Percentiles rank a stretch among this genome's conserved stretches.
Evolutionary conservation across 2,113 vertebrate genomes (phyloP).

Genomic region (Gobio gobio): DNA sequence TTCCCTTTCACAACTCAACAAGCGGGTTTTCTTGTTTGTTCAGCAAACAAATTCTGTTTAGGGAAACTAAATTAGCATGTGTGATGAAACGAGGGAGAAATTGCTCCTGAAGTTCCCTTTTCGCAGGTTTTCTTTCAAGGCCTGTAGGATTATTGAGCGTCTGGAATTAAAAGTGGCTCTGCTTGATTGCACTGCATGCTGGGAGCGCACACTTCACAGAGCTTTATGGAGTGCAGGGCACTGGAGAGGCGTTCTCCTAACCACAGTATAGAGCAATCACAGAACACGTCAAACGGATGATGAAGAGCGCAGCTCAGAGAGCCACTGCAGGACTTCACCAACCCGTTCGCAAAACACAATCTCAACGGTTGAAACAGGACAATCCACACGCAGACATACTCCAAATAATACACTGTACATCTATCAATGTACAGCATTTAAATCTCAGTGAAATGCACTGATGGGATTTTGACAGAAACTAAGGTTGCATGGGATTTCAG

Average conservation of each 20-base stretch:
- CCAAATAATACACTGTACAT: neutral
- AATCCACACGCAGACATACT: neutral
- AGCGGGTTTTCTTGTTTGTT: neutral
- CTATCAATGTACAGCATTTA: neutral
- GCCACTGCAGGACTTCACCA: neutral
- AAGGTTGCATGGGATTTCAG: too few species aligned
- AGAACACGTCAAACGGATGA: constrained; percentile 37
- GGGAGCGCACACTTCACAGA: constrained; percentile 37
- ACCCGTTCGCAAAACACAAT: neutral
- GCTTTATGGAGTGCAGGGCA: constrained; percentile 21
- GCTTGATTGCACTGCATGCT: constrained; percentile 36
- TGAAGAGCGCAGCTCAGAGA: constrained; percentile 4
- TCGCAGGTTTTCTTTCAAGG: constrained; percentile 17
- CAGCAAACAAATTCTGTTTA: constrained; percentile 25
- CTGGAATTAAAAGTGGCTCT: constrained; percentile 50
- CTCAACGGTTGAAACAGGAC: neutral
- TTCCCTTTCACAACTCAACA: neutral
- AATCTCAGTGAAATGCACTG: neutral
- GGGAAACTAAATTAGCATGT: constrained; percentile 26
- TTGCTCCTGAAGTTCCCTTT: neutral
- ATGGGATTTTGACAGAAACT: neutral
- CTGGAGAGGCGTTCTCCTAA: constrained; percentile 10
- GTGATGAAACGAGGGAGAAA: constrained; percentile 32
- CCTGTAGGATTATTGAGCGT: constrained; percentile 25
- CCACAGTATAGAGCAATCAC: constrained; percentile 39